Conservation (phyloP, 2,888 invertebrate species). For the Tetranychus truncatus region DNA sequence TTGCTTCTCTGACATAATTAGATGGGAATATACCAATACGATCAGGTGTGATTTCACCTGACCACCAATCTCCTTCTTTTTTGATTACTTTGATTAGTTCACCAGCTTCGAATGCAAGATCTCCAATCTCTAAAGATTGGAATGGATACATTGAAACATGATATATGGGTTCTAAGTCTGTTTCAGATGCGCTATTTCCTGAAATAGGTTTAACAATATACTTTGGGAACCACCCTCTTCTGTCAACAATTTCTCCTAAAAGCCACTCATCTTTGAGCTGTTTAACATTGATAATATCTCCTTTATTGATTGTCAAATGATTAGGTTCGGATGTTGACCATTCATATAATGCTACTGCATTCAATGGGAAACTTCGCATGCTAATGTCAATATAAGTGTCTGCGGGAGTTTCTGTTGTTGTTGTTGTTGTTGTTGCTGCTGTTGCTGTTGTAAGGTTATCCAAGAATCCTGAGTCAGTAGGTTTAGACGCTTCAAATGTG, state of each 20-base stretch:
- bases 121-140: slow-evolving; percentile 68
- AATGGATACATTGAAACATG: slow-evolving; percentile 79
- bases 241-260: slow-evolving; percentile 41
- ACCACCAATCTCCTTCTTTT: slow-evolving; percentile 97
- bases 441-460: not conserved
- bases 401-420: not conserved
- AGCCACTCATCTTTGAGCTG: slow-evolving; percentile 48
- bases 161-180: slow-evolving; percentile 41
- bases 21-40: slow-evolving; percentile 81
- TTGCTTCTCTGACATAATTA: slow-evolving; percentile 54
- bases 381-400: not conserved
- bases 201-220: slow-evolving; percentile 38
- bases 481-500: not conserved
- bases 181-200: not conserved
- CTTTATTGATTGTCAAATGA: slow-evolving; percentile 44
- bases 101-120: slow-evolving; percentile 64
- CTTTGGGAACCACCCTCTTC: slow-evolving; percentile 44
- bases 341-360: slow-evolving; percentile 38
- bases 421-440: no score
- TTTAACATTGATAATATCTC: slow-evolving; percentile 41
- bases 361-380: not conserved
- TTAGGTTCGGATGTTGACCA: slow-evolving; percentile 44
- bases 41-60: slow-evolving; percentile 61
- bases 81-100: slow-evolving; percentile 70
- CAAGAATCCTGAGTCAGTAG: not conserved